Conservation (phyloP, 2,113 vertebrate species). For the Rhineura floridana region DNA sequence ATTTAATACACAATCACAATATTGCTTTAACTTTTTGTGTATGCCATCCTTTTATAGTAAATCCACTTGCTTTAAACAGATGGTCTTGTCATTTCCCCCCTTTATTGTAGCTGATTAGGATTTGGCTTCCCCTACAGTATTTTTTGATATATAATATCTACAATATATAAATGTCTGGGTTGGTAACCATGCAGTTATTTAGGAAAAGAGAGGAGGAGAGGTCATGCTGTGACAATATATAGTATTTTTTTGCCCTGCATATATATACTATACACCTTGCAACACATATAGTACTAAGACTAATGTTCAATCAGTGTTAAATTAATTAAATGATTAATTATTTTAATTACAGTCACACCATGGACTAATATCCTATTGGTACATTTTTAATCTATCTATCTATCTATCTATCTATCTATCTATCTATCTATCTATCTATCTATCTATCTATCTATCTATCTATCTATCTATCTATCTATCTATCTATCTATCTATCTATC, state of each 20-base stretch:
- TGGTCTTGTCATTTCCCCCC: conserved; percentile 70
- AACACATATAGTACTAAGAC: conserved; percentile 42
- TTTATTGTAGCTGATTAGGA: conserved; percentile 80
- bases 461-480: no score
- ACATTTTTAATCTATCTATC: conserved; percentile 51
- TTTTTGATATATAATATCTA: conserved; percentile 58
- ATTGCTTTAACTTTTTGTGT: conserved; percentile 68
- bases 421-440: no score
- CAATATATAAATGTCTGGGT: conserved; percentile 57
- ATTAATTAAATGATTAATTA: conserved; percentile 70
- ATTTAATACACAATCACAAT: conserved; percentile 42
- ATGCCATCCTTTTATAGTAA: conserved; percentile 70
- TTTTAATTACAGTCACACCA: conserved; percentile 43
- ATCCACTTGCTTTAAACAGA: conserved; percentile 80
- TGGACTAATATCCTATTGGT: conserved; percentile 53
- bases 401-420: neutral
- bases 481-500: neutral
- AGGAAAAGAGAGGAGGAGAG: conserved; percentile 22
- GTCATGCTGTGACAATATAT: conserved; percentile 67
- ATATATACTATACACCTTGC: conserved; percentile 41
- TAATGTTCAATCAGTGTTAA: conserved; percentile 49
- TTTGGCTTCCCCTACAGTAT: conserved; percentile 79
- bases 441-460: no score
- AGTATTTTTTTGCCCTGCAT: conserved; percentile 59
- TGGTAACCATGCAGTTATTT: conserved; percentile 70